These are phyloP conservation scores for Tipula unca DNA, from an alignment of 2,888 invertebrate species.

Conservation along the genomic window DNA sequence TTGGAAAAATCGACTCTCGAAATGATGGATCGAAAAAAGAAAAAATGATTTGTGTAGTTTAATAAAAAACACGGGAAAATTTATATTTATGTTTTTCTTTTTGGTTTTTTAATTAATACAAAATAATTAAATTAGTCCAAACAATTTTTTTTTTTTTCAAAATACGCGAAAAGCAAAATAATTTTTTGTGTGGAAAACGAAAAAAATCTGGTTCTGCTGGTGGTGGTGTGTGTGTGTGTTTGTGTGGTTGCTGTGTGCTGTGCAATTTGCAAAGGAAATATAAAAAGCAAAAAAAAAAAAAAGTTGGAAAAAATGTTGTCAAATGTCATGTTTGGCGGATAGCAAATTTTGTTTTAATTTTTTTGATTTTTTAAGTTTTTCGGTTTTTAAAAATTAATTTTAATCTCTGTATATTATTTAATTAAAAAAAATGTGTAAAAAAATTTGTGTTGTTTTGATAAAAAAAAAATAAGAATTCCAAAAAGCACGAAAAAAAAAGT, in stretches of 20 bases:
- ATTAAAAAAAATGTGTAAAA: not conserved
- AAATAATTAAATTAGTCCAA: not conserved
- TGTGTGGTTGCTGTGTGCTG: not conserved
- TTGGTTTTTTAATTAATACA: not conserved
- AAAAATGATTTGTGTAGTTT: conserved; percentile 1
- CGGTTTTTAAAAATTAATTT: not conserved
- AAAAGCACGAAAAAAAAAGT: not conserved
- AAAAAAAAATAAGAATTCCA: not conserved
- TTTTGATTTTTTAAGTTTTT: conserved; percentile 16
- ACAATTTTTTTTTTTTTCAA: not conserved
- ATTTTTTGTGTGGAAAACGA: not conserved
- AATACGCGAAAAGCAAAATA: not conserved
- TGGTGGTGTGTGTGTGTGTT: not conserved
- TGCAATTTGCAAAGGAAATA: not conserved
- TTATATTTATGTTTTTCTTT: not conserved
- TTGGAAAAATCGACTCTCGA: not conserved
- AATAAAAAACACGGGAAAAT: not conserved
- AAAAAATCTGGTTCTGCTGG: not conserved
- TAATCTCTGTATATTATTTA: not conserved
- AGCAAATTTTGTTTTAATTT: conserved; percentile 16
- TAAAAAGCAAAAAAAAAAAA: not conserved
- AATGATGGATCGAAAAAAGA: conserved; percentile 10
- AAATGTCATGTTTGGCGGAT: conserved; percentile 20
- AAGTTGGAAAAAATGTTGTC: conserved; percentile 17
- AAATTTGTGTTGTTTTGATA: not conserved